Evolutionary conservation across 64 coral and sea anemone species (phyloP).

Genomic region (Stylophora pistillata): DNA sequence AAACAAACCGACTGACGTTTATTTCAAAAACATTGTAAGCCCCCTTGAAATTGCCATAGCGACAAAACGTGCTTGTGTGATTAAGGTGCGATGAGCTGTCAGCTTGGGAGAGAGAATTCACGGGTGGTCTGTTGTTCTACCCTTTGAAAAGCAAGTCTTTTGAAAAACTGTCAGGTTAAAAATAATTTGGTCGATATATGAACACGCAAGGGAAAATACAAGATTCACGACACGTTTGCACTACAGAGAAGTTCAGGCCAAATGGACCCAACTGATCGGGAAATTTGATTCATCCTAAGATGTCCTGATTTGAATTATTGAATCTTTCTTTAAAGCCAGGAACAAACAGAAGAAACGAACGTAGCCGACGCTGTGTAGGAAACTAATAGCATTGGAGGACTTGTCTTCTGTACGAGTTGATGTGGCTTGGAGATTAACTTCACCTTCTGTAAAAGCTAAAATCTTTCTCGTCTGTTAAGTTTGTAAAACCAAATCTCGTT

Average conservation of each 20-base stretch:
- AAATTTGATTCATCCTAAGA: background rate
- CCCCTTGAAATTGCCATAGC: slow-evolving; percentile 19
- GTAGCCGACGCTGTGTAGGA: background rate
- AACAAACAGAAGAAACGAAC: background rate
- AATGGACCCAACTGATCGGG: background rate
- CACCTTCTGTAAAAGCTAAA: background rate
- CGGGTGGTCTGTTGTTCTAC: slow-evolving; percentile 3
- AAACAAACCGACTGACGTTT: slow-evolving; percentile 27
- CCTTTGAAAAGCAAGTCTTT: background rate
- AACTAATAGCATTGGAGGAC: background rate
- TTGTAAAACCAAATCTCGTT: background rate
- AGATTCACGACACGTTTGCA: background rate
- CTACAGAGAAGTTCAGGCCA: background rate
- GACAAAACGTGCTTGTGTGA: slow-evolving; percentile 4
- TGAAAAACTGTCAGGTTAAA: slow-evolving; percentile 1
- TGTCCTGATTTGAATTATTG: background rate
- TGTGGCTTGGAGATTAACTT: background rate
- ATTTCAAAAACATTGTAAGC: slow-evolving; percentile 18
- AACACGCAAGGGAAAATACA: background rate
- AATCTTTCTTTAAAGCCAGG: background rate
- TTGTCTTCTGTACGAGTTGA: background rate
- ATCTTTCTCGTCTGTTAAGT: background rate
- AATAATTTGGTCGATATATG: slow-evolving; percentile 22
- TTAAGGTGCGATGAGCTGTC: background rate
- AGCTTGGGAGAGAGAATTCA: background rate